phyloP scores from a whole-genome alignment of 2,797 vertebrate species.

The Cynopterus sphinx region DNA sequence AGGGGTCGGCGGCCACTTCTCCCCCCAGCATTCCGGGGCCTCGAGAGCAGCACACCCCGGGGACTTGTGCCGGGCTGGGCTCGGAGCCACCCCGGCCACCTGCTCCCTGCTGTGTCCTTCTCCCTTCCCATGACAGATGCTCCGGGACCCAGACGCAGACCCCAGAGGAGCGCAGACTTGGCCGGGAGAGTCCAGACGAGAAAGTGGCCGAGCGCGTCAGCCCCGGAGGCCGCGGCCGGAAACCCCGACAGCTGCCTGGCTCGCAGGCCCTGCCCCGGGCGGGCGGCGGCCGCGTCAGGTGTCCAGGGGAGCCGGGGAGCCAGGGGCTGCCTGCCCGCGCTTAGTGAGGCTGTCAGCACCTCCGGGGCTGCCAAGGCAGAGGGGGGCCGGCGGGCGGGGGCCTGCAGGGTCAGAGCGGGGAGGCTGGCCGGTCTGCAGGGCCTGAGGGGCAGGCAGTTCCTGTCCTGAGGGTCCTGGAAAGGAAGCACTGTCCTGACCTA shows the following conservation, averaged over 20 bases:
- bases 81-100: slow-evolving; percentile 41
- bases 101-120: neutral
- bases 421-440: no score
- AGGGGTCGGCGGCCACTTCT: neutral
- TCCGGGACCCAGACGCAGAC: slow-evolving; percentile 48
- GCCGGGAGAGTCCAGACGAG: slow-evolving; percentile 50
- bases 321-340: slow-evolving; percentile 20
- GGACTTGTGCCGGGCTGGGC: neutral
- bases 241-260: slow-evolving; percentile 71
- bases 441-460: neutral
- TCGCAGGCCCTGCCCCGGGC: slow-evolving; percentile 32
- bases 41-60: neutral
- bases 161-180: slow-evolving; percentile 34
- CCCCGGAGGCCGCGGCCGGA: slow-evolving; percentile 53
- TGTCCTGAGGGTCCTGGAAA: neutral
- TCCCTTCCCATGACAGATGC: slow-evolving; percentile 30
- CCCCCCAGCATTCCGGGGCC: neutral
- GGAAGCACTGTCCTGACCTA: neutral
- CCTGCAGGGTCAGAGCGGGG: neutral
- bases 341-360: slow-evolving; percentile 62
- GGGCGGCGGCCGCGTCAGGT: slow-evolving; percentile 53
- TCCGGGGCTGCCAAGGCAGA: slow-evolving; percentile 25
- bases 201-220: slow-evolving; percentile 9
- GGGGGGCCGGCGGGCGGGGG: neutral
- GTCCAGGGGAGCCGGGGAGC: slow-evolving; percentile 40